phyloP scores from a whole-genome alignment of 2,797 vertebrate genomes.

The Hippocampus kuda region DNA sequence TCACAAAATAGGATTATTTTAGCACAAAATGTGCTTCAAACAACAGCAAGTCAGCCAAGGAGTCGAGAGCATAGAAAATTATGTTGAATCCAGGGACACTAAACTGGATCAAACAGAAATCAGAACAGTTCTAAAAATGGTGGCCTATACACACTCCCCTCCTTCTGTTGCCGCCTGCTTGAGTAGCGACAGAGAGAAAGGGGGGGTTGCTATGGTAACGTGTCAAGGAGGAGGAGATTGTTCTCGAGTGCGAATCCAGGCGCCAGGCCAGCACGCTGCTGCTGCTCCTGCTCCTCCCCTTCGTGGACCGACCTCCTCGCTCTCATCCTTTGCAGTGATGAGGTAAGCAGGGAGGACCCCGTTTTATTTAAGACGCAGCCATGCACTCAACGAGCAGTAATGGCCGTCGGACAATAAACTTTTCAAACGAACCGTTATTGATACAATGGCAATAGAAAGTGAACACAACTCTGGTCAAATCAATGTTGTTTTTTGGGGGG shows the following conservation, averaged over 20 bases:
- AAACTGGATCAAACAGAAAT: slow-evolving; percentile 19
- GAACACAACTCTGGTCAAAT: neutral
- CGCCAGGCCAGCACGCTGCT: slow-evolving; percentile 30
- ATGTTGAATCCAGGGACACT: slow-evolving; percentile 9
- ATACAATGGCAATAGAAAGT: neutral
- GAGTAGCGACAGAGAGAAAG: slow-evolving; percentile 19
- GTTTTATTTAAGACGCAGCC: slow-evolving; percentile 13
- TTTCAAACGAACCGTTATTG: neutral
- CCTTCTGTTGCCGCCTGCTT: slow-evolving; percentile 34
- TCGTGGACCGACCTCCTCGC: slow-evolving; percentile 4
- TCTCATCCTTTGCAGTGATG: slow-evolving; percentile 29
- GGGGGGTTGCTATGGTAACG: slow-evolving; percentile 57
- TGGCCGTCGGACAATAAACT: neutral
- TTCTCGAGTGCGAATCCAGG: slow-evolving; percentile 38
- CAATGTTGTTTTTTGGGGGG: no score
- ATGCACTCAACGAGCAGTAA: slow-evolving; percentile 1
- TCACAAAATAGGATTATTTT: neutral
- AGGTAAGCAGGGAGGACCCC: slow-evolving; percentile 43
- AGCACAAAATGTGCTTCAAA: neutral
- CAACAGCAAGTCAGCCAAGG: no score
- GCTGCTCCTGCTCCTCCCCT: slow-evolving; percentile 3
- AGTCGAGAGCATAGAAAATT: neutral
- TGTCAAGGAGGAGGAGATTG: slow-evolving; percentile 31
- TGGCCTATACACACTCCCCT: slow-evolving; percentile 16
- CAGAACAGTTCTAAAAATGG: slow-evolving; percentile 53